These are phyloP conservation scores for Criorhina ranunculi DNA, from an alignment of 2,888 invertebrate genomes.

Conservation along the genomic window DNA sequence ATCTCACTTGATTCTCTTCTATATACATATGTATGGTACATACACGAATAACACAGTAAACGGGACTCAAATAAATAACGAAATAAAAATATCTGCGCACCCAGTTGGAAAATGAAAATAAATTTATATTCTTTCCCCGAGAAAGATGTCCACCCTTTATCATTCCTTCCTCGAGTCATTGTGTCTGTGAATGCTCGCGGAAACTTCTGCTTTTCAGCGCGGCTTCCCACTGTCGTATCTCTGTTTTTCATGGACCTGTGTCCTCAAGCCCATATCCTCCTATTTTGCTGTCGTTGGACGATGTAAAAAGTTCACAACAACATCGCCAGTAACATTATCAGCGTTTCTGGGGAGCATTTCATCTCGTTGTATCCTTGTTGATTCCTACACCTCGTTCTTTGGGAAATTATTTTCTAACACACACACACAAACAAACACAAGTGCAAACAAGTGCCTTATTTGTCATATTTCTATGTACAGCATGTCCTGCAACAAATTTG, in stretches of 20 bases:
- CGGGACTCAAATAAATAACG: slow-evolving; percentile 47
- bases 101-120: slow-evolving; percentile 64
- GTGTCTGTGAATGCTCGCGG: slow-evolving; percentile 59
- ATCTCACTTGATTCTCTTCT: slow-evolving; percentile 4
- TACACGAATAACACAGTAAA: not conserved
- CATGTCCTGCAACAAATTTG: slow-evolving; percentile 58
- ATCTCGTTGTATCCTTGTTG: slow-evolving; percentile 39
- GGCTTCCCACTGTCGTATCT: slow-evolving; percentile 33
- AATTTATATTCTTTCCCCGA: slow-evolving; percentile 60
- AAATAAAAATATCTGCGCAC: slow-evolving; percentile 61
- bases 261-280: slow-evolving; percentile 25
- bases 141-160: slow-evolving; percentile 69
- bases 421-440: slow-evolving; percentile 9
- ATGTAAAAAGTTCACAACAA: slow-evolving; percentile 43
- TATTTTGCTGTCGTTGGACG: not conserved
- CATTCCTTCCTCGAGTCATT: slow-evolving; percentile 35
- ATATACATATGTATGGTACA: too few species aligned
- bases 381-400: slow-evolving; percentile 8
- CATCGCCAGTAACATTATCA: slow-evolving; percentile 40
- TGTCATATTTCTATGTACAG: slow-evolving; percentile 64
- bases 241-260: slow-evolving; percentile 34
- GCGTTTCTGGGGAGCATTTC: slow-evolving; percentile 51
- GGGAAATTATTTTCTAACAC: slow-evolving; percentile 23
- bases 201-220: slow-evolving; percentile 61
- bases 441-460: slow-evolving; percentile 67